Base-by-base conservation (phyloP, 2,888 invertebrate species). In the Drosophila acutilabella region DNA sequence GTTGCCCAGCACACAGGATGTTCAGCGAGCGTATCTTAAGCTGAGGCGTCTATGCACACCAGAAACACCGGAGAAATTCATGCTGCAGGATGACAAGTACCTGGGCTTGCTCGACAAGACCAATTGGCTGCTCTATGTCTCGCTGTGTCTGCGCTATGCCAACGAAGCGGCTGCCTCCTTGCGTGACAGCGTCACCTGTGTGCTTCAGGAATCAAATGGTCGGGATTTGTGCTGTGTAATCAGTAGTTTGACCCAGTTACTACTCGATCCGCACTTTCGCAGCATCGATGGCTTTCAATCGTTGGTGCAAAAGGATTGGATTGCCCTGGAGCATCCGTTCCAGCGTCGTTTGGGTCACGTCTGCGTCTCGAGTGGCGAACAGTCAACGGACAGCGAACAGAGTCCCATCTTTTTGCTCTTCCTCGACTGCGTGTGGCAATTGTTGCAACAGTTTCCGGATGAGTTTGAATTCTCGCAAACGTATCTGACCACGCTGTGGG, bases 281-380 rank as follows among this genome's bases (percentile, higher is more conserved):
- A 96, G 97, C 4, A 94, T 96, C 71, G 93, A 94, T 42, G 98
- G 98, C 57, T 98, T 99, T 92, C 97, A 98, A 92, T 95, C 96
- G 62, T 94, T 99, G 41, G 93, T 99, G 59, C 98, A 98, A 92
- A 97, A 98, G 91, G 98, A 99, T 91, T 99, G 99, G 98, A 94
- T 98, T 4, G 96, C 97, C 0, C 93, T 98, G 74, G 98, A 98
- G 26, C 98, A 99, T 92, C 98, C 97, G 1, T 98, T 98, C 92
- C 91, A 91, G 54, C 90, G 91, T 11, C 90, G 96, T 54, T 92
- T 96, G 71, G 96, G 96, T 0, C 95, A 96, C 69, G 94, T 96
- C 1, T 72, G 70, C 48, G 47, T 71, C 2, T 18, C 38, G 23
- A 66, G 44, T 20, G 52, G 62, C 11, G 69, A 75, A 10, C 71